These are phyloP conservation scores for Leucoma salicis DNA, from an alignment of 2,888 invertebrate genomes.

Conservation along the genomic window DNA sequence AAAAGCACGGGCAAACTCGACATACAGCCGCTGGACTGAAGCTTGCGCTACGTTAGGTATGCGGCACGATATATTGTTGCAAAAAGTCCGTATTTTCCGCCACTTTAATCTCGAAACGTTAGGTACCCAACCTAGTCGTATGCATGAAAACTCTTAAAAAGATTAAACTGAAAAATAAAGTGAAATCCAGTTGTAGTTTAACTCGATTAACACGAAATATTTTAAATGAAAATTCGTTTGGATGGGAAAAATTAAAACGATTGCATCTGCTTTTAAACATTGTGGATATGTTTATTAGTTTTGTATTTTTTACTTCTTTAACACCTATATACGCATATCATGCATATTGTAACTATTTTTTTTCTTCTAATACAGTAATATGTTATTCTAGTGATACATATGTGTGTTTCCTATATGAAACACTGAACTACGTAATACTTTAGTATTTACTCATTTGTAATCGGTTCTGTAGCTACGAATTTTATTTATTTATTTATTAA, in stretches of 20 bases:
- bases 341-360: too few species aligned
- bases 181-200: neutral
- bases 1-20: conserved; percentile 19
- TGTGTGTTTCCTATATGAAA: too few species aligned
- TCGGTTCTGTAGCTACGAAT: too few species aligned
- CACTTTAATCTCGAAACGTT: conserved; percentile 9
- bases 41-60: conserved; percentile 8
- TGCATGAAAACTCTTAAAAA: conserved; percentile 8
- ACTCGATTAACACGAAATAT: neutral
- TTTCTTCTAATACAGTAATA: too few species aligned
- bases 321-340: too few species aligned
- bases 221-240: neutral
- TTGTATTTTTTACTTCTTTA: too few species aligned
- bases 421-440: too few species aligned
- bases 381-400: too few species aligned
- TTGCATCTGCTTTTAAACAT: neutral
- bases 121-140: neutral
- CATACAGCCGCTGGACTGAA: conserved; percentile 13
- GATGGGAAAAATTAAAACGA: conserved; percentile 1
- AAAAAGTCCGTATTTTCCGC: conserved; percentile 13
- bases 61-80: conserved; percentile 16
- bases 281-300: too few species aligned
- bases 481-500: too few species aligned
- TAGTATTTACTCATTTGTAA: too few species aligned
- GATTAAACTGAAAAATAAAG: conserved; percentile 1